phyloP scores from a whole-genome alignment of 2,797 vertebrate species.

The Enteromius afrohamiltoni region DNA sequence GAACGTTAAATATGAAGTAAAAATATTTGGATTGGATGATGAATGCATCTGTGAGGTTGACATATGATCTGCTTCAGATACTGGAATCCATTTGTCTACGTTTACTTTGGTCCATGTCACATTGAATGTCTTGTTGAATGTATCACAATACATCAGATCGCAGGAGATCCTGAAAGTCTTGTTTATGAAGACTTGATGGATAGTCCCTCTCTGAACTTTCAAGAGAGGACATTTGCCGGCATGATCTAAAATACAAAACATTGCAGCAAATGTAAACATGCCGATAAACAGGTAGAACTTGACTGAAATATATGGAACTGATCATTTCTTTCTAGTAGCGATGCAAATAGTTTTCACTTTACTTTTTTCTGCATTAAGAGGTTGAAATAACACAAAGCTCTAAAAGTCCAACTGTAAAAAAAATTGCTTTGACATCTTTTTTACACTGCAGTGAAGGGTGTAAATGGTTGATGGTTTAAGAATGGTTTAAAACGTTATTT shows the following conservation, averaged over 20 bases:
- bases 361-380: background rate
- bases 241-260: conserved; percentile 2
- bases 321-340: background rate
- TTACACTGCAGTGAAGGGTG: background rate
- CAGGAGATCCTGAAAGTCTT: conserved; percentile 12
- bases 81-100: background rate
- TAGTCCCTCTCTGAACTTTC: background rate
- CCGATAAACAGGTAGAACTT: background rate
- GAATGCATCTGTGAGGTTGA: conserved; percentile 28
- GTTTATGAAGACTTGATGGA: background rate
- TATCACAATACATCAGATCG: background rate
- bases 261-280: background rate
- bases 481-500: too few species aligned
- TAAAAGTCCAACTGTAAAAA: background rate
- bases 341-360: background rate
- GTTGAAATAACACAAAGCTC: background rate
- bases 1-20: conserved; percentile 67
- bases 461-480: too few species aligned
- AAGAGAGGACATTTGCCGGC: background rate
- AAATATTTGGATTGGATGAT: accelerated
- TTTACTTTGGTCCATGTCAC: background rate
- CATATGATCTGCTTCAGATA: conserved; percentile 20
- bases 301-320: too few species aligned
- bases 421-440: background rate
- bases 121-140: background rate